Evolutionary conservation across 2,113 vertebrate species (phyloP), one percentile per base, ranked within the genome.

Genomic region (Halcyon malimbica): DNA sequence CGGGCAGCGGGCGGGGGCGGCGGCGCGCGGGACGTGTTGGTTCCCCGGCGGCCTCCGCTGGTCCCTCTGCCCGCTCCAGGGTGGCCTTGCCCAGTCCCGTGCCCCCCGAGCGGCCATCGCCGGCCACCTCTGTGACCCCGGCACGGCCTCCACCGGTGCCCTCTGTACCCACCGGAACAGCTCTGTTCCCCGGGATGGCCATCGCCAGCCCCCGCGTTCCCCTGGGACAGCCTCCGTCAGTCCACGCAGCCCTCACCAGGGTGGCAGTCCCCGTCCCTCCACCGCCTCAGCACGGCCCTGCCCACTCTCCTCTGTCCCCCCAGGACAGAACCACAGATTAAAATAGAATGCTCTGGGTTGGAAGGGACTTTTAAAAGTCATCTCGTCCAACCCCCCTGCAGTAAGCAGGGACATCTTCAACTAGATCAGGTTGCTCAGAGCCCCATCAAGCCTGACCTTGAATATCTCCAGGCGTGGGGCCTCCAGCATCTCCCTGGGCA

Each of bases 141-240:
- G 53, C 6, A 42, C 2, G 12, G 23, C 28, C 31, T 15, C 11
- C 10, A 7, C 13, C 5, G 2, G 8, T 16, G 4, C 29, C 18
- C 19, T 28, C 57, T 4, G 4, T 14, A 62, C n/a, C 21, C 80
- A 37, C 21, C 20, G 5, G 16, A 28, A 29, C 44, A 29, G 54
- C 31, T 42, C 26, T 46, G 13, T 12, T 24, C 17, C 21, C 13
- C 26, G 4, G 39, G 4, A 15, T 5, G 77, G 29, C 35, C 57
- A 1, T 1, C 1, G 44, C 6, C 9, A 18, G 20, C 7, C 59
- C 3, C 15, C 57, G 1, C 20, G 8, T 0, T 3, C 26, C 15
- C 23, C 39, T 3, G 2, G 51, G 12, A 5, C 4, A 9, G 53
- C 11, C 28, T 21, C 13, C 5, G 0, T 4, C 33, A 2, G 13